Base-by-base conservation (phyloP, 2,888 invertebrate genomes). In the Ormyrus nitidulus region DNA sequence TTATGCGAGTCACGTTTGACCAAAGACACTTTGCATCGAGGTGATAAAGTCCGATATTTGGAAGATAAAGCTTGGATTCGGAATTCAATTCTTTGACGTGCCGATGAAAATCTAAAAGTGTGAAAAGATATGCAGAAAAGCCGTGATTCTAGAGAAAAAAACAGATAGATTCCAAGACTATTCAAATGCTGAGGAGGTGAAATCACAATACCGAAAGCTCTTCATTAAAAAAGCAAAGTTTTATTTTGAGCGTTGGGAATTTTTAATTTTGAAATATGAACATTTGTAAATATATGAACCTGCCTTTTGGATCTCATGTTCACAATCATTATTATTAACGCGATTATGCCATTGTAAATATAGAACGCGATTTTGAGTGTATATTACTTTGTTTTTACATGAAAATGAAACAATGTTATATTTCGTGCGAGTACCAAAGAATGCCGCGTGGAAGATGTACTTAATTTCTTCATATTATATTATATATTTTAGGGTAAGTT, bases 291-390 rank as follows among this genome's bases (percentile, higher is more conserved):
- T 77, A 78, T 34, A 3, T 0, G 34, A 34, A 34, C 51, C 64
- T n/a, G 64, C 56, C 44, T 66, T 72, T 48, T 61, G 8, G 71
- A 71, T 71, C 65, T 71, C 77, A 65, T 10, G 8, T 49, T 49
- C n/a, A 9, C 49, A 19, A 19, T 19, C 19, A 34, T 49, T 65
- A 54, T 5, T 62, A 0, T 11, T 48, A 62, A 46, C 2, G 34
- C 34, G 46, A 68, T 34, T 13, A 34, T 34, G 59, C 51, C 8
- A 19, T 65, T 79, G 79, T 79, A 79, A 70, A 79, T 34, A 34
- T 79, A 79, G 59, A 77, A 46, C 9, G 13, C 48, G 11, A n/a
- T 59, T 49, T 59, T 34, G 34, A 56, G 54, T 56, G 34, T 44
- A 34, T 34, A 34, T 48, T 9, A 58, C 58, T 56, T 65, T 59